Evolutionary conservation across 2,113 vertebrate species (phyloP).

Genomic region (Vanacampus margaritifer): DNA sequence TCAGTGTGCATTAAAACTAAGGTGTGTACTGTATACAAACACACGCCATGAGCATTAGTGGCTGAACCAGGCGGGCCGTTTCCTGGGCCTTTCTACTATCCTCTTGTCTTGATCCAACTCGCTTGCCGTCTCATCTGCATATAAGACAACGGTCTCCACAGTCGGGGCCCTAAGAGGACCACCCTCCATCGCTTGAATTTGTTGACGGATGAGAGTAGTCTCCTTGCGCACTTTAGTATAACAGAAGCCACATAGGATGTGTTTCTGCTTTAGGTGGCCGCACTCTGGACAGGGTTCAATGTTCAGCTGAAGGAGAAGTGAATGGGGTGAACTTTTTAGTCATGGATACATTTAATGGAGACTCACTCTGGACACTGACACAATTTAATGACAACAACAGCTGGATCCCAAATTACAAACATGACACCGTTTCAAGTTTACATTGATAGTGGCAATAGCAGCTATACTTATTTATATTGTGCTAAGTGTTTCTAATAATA

Average conservation of each 20-base stretch:
- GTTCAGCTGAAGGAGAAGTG: conserved; percentile 75
- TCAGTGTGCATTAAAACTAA: neutral
- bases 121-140: conserved; percentile 77
- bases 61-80: conserved; percentile 89
- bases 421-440: neutral
- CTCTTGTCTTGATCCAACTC: conserved; percentile 80
- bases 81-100: conserved; percentile 83
- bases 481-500: no score
- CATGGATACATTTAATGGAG: neutral
- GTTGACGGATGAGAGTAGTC: conserved; percentile 74
- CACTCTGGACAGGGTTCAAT: conserved; percentile 88
- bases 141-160: conserved; percentile 82
- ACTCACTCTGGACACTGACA: neutral
- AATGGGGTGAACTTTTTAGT: neutral
- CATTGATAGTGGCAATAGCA: neutral
- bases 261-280: conserved; percentile 90
- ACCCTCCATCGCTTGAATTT: conserved; percentile 81
- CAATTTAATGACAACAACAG: neutral
- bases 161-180: conserved; percentile 78
- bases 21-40: neutral
- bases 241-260: conserved; percentile 87
- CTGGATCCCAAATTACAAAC: neutral
- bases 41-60: conserved; percentile 40
- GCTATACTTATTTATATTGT: no score
- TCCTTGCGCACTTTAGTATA: conserved; percentile 84